phyloP scores from a whole-genome alignment of 2,888 invertebrate genomes.

The Pammene aurita region DNA sequence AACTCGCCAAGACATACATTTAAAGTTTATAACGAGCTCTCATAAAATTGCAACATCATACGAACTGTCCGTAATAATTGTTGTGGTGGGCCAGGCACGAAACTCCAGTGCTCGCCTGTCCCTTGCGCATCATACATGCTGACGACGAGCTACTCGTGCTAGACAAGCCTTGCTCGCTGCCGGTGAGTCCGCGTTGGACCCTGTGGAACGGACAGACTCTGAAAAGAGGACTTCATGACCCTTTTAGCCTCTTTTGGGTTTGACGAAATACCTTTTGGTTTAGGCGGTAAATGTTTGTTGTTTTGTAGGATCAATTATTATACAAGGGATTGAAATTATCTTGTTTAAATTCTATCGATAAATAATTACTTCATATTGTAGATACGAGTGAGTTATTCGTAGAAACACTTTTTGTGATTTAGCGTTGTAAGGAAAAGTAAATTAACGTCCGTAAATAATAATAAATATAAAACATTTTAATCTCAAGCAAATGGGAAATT shows the following conservation, averaged over 20 bases:
- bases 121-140: slow-evolving; percentile 91
- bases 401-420: too few relatives aligned
- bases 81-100: slow-evolving; percentile 89
- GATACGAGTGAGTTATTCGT: too few relatives aligned
- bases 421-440: neutral
- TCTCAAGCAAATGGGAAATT: neutral
- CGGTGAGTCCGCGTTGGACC: slow-evolving; percentile 86
- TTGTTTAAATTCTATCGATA: neutral
- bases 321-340: neutral
- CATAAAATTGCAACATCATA: slow-evolving; percentile 33
- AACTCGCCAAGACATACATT: neutral
- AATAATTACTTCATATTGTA: too few relatives aligned
- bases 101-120: slow-evolving; percentile 91
- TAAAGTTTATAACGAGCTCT: slow-evolving; percentile 16
- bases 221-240: slow-evolving; percentile 43
- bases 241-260: neutral
- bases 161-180: slow-evolving; percentile 95
- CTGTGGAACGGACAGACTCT: slow-evolving; percentile 62
- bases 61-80: slow-evolving; percentile 51
- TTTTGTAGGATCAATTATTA: neutral
- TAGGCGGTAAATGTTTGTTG: neutral
- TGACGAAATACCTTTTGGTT: neutral
- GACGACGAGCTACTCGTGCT: slow-evolving; percentile 93
- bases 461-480: neutral
- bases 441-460: neutral